Evolutionary conservation across 2,113 vertebrate genomes (phyloP), one percentile per base, ranked within the genome.

Genomic region (Chrysochloris asiatica): DNA sequence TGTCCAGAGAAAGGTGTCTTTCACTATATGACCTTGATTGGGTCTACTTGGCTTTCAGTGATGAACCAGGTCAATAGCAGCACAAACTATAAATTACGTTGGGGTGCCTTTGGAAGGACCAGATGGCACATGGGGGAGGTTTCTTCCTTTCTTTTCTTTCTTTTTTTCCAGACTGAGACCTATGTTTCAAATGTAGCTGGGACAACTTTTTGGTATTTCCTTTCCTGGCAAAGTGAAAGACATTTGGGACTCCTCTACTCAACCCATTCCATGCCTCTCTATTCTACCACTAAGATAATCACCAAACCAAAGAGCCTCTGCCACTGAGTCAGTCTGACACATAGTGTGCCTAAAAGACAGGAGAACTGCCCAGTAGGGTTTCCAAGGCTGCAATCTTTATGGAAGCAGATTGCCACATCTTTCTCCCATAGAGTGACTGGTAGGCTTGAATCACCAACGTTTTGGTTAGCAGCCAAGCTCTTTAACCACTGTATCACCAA

Each of bases 1-100:
- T 88, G 33, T n/a, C n/a, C n/a, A n/a, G 75, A 90, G 72, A 91
- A 84, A 94, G 54, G 9, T 77, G 59, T 73, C 48, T 81, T 82
- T 93, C 77, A 41, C 1, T 33, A 10, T 33, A 10, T 33, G 33
- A 84, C 33, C 75, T 92, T 85, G 36, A 93, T 93, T 80, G 76
- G 73, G 82, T 24, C 94, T 78, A 72, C 80, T 45, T 86, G 79
- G 80, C 30, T 91, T 45, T 24, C 2, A 33, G 41, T 61, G 61
- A 69, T 88, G 30, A 88, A 28, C 36, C 79, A 92, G 50, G 67
- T 47, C 8, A 83, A 82, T 41, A 73, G 72, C 77, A 26, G 83
- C 79, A 24, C 21, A 90, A 89, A 36, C 69, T n/a, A 41, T 45
- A 95, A 92, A 86, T 61, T 91, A 91, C 12, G 6, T 5, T 65